These are phyloP conservation scores for Conus canariensis DNA, from an alignment of 2,888 invertebrate genomes.

Conservation along the genomic window DNA sequence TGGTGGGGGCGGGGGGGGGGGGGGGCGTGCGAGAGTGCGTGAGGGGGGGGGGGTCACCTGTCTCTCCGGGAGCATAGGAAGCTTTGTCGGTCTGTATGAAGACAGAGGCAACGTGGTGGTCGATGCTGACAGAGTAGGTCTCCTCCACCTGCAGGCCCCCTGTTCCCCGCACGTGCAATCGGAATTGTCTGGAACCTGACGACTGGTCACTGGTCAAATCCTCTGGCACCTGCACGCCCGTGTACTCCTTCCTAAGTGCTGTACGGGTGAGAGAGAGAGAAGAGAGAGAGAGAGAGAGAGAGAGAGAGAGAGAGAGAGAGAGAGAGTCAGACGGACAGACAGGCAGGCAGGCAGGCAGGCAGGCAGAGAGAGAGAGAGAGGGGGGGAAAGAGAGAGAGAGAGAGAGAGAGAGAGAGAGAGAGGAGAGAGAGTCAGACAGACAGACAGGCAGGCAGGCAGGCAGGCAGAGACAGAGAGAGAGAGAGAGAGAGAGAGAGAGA, in stretches of 20 bases:
- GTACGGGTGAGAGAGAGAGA: no score
- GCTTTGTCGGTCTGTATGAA: background rate
- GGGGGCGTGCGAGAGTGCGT: background rate
- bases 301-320: no score
- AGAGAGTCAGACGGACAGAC: no score
- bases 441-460: background rate
- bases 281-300: no score
- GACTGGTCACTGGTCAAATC: no score
- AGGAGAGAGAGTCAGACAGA: background rate
- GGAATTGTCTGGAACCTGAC: background rate
- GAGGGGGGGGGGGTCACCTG: background rate
- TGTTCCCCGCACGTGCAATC: background rate
- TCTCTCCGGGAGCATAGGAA: background rate
- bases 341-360: no score
- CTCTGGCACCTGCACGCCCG: no score
- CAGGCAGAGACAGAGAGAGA: background rate
- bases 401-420: no score
- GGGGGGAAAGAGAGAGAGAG: no score
- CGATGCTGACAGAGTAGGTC: background rate
- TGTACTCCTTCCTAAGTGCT: background rate
- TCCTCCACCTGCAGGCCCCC: background rate
- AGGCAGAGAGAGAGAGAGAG: no score
- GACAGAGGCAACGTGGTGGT: background rate
- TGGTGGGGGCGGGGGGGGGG: background rate
- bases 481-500: slow-evolving; percentile 10